Evolutionary conservation across 2,888 invertebrate species (phyloP), one percentile per base, ranked within the genome.

Genomic region (Zeuzera pyrina): DNA sequence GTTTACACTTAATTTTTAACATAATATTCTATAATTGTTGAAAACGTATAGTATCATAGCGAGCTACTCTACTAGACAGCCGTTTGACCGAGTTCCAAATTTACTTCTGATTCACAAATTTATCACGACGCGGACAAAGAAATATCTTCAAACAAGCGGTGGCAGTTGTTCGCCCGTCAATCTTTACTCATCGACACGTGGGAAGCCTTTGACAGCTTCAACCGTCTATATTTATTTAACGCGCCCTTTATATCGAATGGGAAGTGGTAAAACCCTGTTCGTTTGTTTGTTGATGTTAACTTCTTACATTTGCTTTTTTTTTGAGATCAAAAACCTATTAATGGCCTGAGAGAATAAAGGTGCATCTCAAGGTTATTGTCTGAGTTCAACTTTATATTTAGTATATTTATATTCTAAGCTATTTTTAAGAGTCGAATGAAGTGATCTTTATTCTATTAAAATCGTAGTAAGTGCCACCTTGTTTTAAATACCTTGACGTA

Each of bases 81-180:
- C 52, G 43, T 43, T 52, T 57, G 65, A 61, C 63, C 61, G 64
- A 58, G 47, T 52, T 68, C 50, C 47, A 52, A 56, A 66, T 60
- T 54, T 59, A 64, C 45, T 36, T 41, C 44, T 60, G 69, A 65
- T 43, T 65, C 56, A 64, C 41, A 32, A 41, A 30, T n/a, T 48
- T 49, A 39, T 39, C 34, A 41, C 50, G 43, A 51, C n/a, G 44
- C 47, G 38, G 41, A 62, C 57, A 60, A 59, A 53, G 50, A 56
- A 43, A 39, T 49, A 46, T 42, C 47, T 51, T 45, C 39, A 47
- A 52, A 46, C 41, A 45, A 41, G 37, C 43, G 8, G 25, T 15
- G 31, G 29, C 63, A 67, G 65, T 66, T 65, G 63, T 56, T 56
- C 41, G 39, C 29, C 36, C 57, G 52, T 66, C 60, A 56, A 61